Evolutionary conservation across 2,113 vertebrate genomes (phyloP).

Genomic region (Suncus etruscus): DNA sequence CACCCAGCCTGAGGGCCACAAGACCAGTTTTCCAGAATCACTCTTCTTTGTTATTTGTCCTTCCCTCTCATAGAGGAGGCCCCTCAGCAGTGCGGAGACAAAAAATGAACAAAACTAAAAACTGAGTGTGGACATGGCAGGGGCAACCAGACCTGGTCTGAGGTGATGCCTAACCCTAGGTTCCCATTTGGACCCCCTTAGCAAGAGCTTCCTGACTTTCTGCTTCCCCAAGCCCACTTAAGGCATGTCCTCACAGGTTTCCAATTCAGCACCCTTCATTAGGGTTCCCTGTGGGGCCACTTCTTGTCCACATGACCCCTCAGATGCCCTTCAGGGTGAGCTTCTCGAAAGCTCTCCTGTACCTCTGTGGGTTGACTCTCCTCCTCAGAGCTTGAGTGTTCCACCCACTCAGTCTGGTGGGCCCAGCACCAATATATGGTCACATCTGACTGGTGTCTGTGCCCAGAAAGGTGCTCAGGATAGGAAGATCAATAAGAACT

Average conservation of each 20-base stretch:
- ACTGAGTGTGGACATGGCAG: background rate
- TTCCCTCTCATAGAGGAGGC: background rate
- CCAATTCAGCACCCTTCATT: background rate
- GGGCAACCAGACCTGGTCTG: no score
- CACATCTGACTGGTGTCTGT: background rate
- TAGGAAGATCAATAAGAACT: no score
- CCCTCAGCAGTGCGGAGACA: no score
- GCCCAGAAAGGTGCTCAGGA: rapidly evolving
- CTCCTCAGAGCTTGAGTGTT: background rate
- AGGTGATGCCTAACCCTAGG: no score
- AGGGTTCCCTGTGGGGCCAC: no score
- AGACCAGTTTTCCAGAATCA: no score
- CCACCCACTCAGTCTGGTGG: rapidly evolving
- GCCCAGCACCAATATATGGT: background rate
- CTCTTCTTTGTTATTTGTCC: background rate
- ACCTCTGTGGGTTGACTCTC: background rate
- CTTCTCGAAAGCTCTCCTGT: background rate
- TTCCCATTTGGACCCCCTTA: background rate
- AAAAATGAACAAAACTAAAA: no score
- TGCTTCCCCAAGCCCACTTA: rapidly evolving
- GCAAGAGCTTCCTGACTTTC: no score
- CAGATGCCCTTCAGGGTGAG: background rate
- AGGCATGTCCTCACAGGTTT: background rate
- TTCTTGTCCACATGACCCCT: background rate
- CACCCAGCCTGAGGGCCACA: no score